phyloP scores from a whole-genome alignment of 1,140 invertebrate genomes.

The Venustaconcha ellipsiformis region DNA sequence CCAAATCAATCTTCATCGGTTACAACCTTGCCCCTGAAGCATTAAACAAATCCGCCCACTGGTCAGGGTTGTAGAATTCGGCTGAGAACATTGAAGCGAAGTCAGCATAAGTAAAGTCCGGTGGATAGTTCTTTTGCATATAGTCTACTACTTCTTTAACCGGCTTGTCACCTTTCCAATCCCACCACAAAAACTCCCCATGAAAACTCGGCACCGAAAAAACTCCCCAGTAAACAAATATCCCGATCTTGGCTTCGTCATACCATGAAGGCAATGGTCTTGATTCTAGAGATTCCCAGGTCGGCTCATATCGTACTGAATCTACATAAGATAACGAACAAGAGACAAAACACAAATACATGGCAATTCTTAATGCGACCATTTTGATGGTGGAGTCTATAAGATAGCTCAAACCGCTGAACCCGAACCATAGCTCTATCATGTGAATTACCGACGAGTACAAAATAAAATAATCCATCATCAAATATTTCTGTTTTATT shows the following conservation, averaged over 20 bases:
- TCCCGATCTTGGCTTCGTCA: constrained; percentile 67
- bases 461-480: too few species aligned
- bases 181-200: constrained; percentile 57
- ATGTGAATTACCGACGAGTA: too few species aligned
- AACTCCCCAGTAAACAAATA: constrained; percentile 59
- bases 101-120: constrained; percentile 57
- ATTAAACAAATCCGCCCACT: constrained; percentile 48
- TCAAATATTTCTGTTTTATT: too few species aligned
- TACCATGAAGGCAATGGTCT: constrained; percentile 67
- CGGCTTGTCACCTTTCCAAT: constrained; percentile 46
- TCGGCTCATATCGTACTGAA: constrained; percentile 37
- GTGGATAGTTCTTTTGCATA: constrained; percentile 60
- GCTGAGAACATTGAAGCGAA: constrained; percentile 53
- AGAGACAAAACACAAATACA: constrained; percentile 83
- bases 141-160: constrained; percentile 39
- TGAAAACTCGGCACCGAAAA: constrained; percentile 61
- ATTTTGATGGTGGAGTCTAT: too few species aligned
- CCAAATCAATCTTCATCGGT: neutral
- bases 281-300: constrained; percentile 67
- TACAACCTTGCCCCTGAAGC: constrained; percentile 47
- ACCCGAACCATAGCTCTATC: too few species aligned
- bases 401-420: too few species aligned
- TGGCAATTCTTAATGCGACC: neutral
- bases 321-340: constrained; percentile 68
- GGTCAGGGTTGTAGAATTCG: constrained; percentile 45